Base-by-base conservation (phyloP, 2,797 vertebrate species). In the Gallinago stenura region DNA sequence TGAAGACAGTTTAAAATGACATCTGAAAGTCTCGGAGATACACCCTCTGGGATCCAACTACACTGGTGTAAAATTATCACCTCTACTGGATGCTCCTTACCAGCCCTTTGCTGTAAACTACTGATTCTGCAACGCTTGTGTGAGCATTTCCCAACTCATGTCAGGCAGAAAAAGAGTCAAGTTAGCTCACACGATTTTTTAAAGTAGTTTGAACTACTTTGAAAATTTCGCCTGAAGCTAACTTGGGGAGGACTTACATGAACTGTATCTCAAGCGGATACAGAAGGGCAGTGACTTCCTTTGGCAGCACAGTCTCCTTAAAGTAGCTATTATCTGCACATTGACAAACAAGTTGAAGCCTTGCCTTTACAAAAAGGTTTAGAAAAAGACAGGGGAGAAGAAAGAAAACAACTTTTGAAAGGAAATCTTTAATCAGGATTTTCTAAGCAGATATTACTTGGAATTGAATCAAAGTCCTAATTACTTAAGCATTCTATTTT, bases 141-240 rank as follows among this genome's bases (percentile, higher is more conserved):
- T 15, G 62, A 94, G 54, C 62, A 64, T 87, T 92, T 91, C 86
- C 62, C 83, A 90, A 21, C 14, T 46, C 43, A 19, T 66, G 75
- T 26, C 61, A 73, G 73, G 77, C 70, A 93, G 83, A 88, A 72
- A 79, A 94, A 19, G 19, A 28, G 10, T 58, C 90, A 79, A 48
- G 61, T 79, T 92, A 62, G 58, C 30, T 84, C 86, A 89, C 64
- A 53, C 46, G 48, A 76, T 50, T 84, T 91, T 50, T 82, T 13
- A 31, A n/a, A 88, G 83, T 71, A 72, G 54, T 95, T 95, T 31
- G 68, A 94, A 82, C 33, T 58, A 54, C 66, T 81, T 76, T 51
- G 50, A 48, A 90, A 53, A 56, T 66, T 76, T 26, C 87, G 88
- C 93, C 88, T 41, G 77, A 79, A 89, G 93, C 62, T 51, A 60